Evolutionary conservation across 2,888 invertebrate species (phyloP).

Genomic region (Schrankia costaestrigalis): DNA sequence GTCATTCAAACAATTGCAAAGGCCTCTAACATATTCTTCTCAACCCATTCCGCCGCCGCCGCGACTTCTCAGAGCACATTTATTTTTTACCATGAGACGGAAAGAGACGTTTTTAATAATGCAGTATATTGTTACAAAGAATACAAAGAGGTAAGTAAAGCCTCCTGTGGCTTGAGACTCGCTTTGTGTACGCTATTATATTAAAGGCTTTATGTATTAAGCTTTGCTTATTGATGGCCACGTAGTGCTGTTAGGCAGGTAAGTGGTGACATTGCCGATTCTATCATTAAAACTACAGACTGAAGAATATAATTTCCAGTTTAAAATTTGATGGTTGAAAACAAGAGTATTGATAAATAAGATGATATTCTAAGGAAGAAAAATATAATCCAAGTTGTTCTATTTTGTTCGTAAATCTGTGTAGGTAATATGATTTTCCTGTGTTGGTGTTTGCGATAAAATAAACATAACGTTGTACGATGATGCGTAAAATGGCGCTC

Average conservation of each 20-base stretch:
- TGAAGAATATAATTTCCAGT: no score
- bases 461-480: constrained; percentile 34
- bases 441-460: constrained; percentile 25
- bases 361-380: not conserved
- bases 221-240: constrained; percentile 47
- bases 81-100: constrained; percentile 55
- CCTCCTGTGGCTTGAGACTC: constrained; percentile 42
- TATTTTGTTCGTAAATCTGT: constrained; percentile 17
- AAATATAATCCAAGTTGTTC: not conserved
- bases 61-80: constrained; percentile 47
- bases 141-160: constrained; percentile 60
- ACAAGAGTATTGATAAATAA: not conserved
- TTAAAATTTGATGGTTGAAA: no score
- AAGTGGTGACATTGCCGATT: constrained; percentile 5
- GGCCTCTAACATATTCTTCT: constrained; percentile 48
- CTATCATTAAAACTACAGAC: no score
- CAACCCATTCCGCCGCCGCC: constrained; percentile 45
- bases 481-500: constrained; percentile 31
- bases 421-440: constrained; percentile 24
- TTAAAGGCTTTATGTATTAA: constrained; percentile 52
- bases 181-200: constrained; percentile 48
- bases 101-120: constrained; percentile 69
- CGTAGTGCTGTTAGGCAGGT: constrained; percentile 36
- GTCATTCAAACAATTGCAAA: constrained; percentile 47
- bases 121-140: constrained; percentile 70